These are phyloP conservation scores for Poeciliopsis occidentalis DNA, from an alignment of 2,113 vertebrate genomes.

Conservation along the genomic window DNA sequence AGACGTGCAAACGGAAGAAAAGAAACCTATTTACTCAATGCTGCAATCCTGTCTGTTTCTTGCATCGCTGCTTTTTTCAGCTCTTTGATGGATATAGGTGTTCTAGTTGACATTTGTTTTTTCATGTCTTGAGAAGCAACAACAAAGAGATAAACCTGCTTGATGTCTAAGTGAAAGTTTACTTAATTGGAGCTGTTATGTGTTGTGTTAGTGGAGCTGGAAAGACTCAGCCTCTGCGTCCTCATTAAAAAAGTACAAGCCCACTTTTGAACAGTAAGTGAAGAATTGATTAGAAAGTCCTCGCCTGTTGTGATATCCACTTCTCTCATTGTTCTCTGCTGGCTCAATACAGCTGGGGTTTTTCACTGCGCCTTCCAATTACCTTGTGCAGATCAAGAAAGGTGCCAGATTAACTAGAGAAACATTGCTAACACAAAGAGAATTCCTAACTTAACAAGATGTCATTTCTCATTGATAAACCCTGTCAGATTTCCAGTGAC, in stretches of 20 bases:
- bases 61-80: neutral
- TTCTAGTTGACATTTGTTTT: conserved; percentile 50
- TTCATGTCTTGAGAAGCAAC: conserved; percentile 57
- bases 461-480: conserved; percentile 79
- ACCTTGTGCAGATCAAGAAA: conserved; percentile 78
- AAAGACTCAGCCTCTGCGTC: conserved; percentile 46
- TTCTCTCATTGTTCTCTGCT: conserved; percentile 77
- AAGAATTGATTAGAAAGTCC: conserved; percentile 77
- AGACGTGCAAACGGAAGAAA: neutral
- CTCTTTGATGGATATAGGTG: conserved; percentile 36
- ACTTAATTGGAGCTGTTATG: conserved; percentile 74
- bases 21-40: neutral
- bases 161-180: conserved; percentile 66
- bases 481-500: conserved; percentile 60
- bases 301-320: conserved; percentile 73
- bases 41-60: conserved; percentile 10
- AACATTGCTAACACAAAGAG: conserved; percentile 82
- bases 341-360: conserved; percentile 65
- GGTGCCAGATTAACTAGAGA: conserved; percentile 79
- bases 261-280: conserved; percentile 73
- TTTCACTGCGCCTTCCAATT: conserved; percentile 74
- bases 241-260: conserved; percentile 77
- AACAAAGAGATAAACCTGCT: conserved; percentile 51
- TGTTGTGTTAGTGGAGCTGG: conserved; percentile 54
- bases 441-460: conserved; percentile 83